These are phyloP conservation scores for Holotrichia oblita DNA, from an alignment of 1,140 invertebrate genomes.

Conservation along the genomic window DNA sequence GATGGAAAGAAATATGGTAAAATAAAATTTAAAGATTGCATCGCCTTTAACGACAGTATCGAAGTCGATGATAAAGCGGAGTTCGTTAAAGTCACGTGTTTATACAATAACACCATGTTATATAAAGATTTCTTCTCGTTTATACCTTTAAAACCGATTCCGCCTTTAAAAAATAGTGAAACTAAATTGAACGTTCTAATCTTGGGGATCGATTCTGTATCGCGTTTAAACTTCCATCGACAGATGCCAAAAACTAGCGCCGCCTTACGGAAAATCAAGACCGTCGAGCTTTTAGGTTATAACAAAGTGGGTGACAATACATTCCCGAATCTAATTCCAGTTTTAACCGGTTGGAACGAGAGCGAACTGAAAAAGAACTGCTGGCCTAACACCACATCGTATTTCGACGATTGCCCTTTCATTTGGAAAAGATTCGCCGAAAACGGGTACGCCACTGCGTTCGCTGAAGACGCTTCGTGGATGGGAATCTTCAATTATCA, in stretches of 20 bases:
- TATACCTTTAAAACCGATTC: slow-evolving; percentile 63
- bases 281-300: slow-evolving; percentile 79
- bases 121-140: slow-evolving; percentile 78
- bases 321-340: slow-evolving; percentile 81
- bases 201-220: slow-evolving; percentile 88
- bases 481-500: slow-evolving; percentile 86
- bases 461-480: slow-evolving; percentile 78
- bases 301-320: slow-evolving; percentile 88
- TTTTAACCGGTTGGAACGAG: slow-evolving; percentile 73
- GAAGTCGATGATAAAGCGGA: slow-evolving; percentile 64
- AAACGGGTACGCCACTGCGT: slow-evolving; percentile 79
- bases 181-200: slow-evolving; percentile 73
- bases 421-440: slow-evolving; percentile 81
- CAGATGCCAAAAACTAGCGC: slow-evolving; percentile 76
- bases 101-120: slow-evolving; percentile 61
- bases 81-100: slow-evolving; percentile 72
- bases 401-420: slow-evolving; percentile 78
- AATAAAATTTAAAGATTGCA: slow-evolving; percentile 57
- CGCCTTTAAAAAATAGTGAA: slow-evolving; percentile 43
- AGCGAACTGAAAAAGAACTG: slow-evolving; percentile 71
- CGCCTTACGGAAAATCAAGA: slow-evolving; percentile 69
- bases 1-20: slow-evolving; percentile 60
- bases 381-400: slow-evolving; percentile 61
- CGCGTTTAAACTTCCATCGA: slow-evolving; percentile 83
- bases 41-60: slow-evolving; percentile 61